Evolutionary conservation across 2,113 vertebrate genomes (phyloP), one percentile per base, ranked within the genome.

Genomic region (Epinephelus fuscoguttatus): DNA sequence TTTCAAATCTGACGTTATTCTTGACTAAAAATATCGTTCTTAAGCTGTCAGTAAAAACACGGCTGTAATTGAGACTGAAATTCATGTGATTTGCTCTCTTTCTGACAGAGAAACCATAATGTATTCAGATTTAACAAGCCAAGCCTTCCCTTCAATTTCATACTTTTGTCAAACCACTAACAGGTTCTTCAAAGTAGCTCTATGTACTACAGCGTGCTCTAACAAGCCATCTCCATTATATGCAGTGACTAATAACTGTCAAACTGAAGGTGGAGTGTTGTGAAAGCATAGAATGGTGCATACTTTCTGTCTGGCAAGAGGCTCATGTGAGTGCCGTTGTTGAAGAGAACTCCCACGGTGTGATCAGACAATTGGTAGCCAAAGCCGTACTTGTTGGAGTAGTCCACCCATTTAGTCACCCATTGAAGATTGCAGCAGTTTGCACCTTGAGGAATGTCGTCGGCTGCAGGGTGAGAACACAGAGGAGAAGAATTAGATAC

Each of bases 401-500:
- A 99, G 93, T 99, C 98, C 70, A 99, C 98, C 98, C 98, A 99
- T 90, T 99, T 99, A 74, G 98, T 99, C 91, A 99, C 98, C 98
- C 98, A 99, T 70, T 98, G 98, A 91, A 99, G 97, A 55, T 92
- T 97, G 33, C 95, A 90, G 88, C 94, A 94, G 71, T 96, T 89
- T 74, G 96, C 96, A 71, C 96, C 94, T 87, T 96, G 97, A 73
- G 98, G 98, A 82, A 97, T 96, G 85, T 93, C 90, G 23, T 97
- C 96, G 4, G 96, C 97, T 96, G 90, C 10, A 61, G 63, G 75
- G 59, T 14, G 75, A 62, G 59, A 75, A 75, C 55, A 80, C 62
- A 86, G 7, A 87, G 47, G 33, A 71, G 56, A 78, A 69, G 77
- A n/a, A 70, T 91, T 85, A 88, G 63, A 25, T 10, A 64, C 74